A percentile compares a stretch with the other conserved stretches of the same genome.
Conservation (phyloP, 1,140 invertebrate genomes). For the Macrotrachela quadricornifera region DNA sequence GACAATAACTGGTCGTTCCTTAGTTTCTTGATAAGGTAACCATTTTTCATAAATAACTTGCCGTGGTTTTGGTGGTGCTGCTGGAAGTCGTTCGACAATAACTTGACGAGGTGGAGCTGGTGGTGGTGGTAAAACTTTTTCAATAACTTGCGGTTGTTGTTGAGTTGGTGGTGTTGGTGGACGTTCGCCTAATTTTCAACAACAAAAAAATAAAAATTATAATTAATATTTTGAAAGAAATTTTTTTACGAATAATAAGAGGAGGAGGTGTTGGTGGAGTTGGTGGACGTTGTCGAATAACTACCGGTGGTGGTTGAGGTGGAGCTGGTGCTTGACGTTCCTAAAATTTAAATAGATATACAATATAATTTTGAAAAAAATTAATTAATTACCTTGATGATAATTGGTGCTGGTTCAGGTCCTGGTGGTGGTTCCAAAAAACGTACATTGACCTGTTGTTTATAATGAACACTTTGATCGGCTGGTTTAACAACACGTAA, state of each 20-base stretch:
- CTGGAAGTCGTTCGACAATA: conserved; percentile 3
- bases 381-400: not conserved
- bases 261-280: conserved; percentile 4
- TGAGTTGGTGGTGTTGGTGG: too few species aligned
- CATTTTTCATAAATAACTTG: conserved; percentile 9
- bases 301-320: conserved; percentile 4
- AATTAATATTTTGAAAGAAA: not conserved
- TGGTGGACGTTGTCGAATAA: conserved; percentile 8
- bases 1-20: conserved; percentile 5
- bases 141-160: too few species aligned
- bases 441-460: conserved; percentile 4
- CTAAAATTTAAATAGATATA: too few species aligned
- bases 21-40: conserved; percentile 1
- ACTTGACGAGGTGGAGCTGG: conserved; percentile 7
- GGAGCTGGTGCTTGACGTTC: conserved; percentile 1
- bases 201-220: too few species aligned
- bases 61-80: conserved; percentile 5
- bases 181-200: not conserved
- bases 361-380: too few species aligned
- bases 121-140: not conserved
- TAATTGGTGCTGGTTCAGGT: conserved; percentile 7
- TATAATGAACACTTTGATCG: conserved; percentile 7
- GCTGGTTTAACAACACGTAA: conserved; percentile 1
- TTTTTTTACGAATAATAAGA: conserved; percentile 1
- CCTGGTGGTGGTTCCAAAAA: conserved; percentile 7